Evolutionary conservation across 2,113 vertebrate genomes (phyloP), one percentile per base, ranked within the genome.

Genomic region (Brachypteracias leptosomus): DNA sequence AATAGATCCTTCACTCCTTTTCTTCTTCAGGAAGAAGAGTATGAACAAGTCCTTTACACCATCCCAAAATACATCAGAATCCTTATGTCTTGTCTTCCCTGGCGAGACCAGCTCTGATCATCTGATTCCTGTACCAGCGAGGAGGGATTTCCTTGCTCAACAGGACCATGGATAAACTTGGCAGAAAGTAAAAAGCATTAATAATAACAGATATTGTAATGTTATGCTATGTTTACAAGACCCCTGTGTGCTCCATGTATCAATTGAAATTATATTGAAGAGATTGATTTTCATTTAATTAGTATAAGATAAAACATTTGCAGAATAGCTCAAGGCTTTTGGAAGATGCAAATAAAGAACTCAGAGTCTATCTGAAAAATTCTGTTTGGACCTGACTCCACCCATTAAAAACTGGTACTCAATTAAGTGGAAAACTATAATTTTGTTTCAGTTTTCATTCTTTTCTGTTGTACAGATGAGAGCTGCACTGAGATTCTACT

Each of bases 201-300:
- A 81, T 67, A 94, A 63, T 59, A 93, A 72, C 55, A 94, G 78
- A 93, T 74, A 62, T 88, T 90, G 42, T 83, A 62, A 90, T 83
- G 35, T 67, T 96, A 70, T 77, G 9, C 26, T 77, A 2, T 67
- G 63, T 92, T 97, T 91, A 94, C 78, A 85, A 77, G 84, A 54
- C 47, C 10, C 28, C n/a, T 0, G 2, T 85, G 44, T 81, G 38
- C 33, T 88, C 52, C 72, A 38, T 78, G 31, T 88, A 74, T 90
- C 7, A 77, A 83, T 75, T 90, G 83, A 86, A 87, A 95, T 88
- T 38, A 59, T 87, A 82, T 85, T 46, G 58, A 76, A 90, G 65
- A 79, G 59, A 96, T 57, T 88, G 47, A 95, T 95, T 88, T 75
- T 70, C 35, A 54, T 93, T 92, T 94, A 76, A 87, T 95, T 89